Evolutionary conservation across 1,140 invertebrate genomes (phyloP), one percentile per base, ranked within the genome.

Genomic region (Centruroides sculpturatus): DNA sequence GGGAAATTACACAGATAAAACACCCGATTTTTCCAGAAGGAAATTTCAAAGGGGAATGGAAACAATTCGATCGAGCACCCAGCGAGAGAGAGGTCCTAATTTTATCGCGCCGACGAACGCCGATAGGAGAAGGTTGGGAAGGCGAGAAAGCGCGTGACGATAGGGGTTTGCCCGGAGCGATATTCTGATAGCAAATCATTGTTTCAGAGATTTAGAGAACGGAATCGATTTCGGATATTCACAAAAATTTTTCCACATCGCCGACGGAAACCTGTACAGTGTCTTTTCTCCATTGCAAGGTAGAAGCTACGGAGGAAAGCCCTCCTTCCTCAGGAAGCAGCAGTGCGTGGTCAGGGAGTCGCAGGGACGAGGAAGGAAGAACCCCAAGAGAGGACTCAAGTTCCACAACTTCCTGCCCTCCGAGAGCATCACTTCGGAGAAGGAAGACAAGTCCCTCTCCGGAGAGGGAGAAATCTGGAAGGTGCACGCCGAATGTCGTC

Each of bases 371-470:
- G 79, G 78, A 51, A 75, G 82, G 23, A 79, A 81, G 68, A 83
- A 82, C 71, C 80, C 82, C 50, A 73, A 83, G 63, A 83, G 85
- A 78, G 87, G 87, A 69, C 73, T 88, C 8, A 86, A 87, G 67
- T 88, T 88, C 67, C 86, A 89, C 66, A 85, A 88, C n/a, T 65
- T 65, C 58, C 35, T 65, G 6, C 64, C 64, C 36, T 62, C 64
- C 23, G 63, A 64, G 53, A 64, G 63, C 57, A 56, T 64, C 10
- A 64, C 59, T 10, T 64, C 63, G 12, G 63, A 64, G 57, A 64
- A 60, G n/a, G 63, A 61, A 10, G 57, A 59, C 47, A 54, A 50
- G n/a, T 56, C 46, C 9, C n/a, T 57, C 5, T 41, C 41, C 5
- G 41, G 41, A 6, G 56, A 48, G 3, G 61, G 47, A 51, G 54